These are phyloP conservation scores for Chironomus tentans DNA, from an alignment of 2,888 invertebrate genomes.

Conservation along the genomic window DNA sequence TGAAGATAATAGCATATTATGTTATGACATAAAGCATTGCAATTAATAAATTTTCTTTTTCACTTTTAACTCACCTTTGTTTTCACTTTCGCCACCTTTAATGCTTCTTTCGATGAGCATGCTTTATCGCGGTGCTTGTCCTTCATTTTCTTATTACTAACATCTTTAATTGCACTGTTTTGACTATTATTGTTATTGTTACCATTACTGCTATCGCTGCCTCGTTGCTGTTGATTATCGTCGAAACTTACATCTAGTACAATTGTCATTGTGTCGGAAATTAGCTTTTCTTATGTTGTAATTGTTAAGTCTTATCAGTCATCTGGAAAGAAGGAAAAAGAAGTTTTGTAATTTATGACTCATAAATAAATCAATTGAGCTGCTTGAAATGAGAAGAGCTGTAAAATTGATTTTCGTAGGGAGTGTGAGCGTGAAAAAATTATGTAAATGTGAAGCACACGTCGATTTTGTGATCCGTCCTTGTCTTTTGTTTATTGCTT, in stretches of 20 bases:
- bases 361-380: too few relatives aligned
- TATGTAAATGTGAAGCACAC: too few relatives aligned
- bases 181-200: constrained; percentile 2
- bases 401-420: too few relatives aligned
- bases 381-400: too few relatives aligned
- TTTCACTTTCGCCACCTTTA: constrained; percentile 24
- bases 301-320: neutral
- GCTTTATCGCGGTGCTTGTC: neutral
- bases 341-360: too few relatives aligned
- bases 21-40: neutral
- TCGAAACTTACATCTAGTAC: constrained; percentile 26
- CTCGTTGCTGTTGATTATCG: constrained; percentile 9
- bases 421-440: too few relatives aligned
- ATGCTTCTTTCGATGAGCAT: constrained; percentile 3
- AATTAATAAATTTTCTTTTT: neutral
- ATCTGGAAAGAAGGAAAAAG: neutral
- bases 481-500: too few relatives aligned
- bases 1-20: neutral
- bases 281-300: neutral
- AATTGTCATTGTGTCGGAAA: constrained; percentile 15
- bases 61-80: constrained; percentile 16
- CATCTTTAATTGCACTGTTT: constrained; percentile 23
- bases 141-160: constrained; percentile 20
- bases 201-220: neutral
- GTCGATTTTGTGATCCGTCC: too few relatives aligned